These are phyloP conservation scores for Gallinago paraguaiae DNA, from an alignment of 2,113 vertebrate species.

Conservation along the genomic window DNA sequence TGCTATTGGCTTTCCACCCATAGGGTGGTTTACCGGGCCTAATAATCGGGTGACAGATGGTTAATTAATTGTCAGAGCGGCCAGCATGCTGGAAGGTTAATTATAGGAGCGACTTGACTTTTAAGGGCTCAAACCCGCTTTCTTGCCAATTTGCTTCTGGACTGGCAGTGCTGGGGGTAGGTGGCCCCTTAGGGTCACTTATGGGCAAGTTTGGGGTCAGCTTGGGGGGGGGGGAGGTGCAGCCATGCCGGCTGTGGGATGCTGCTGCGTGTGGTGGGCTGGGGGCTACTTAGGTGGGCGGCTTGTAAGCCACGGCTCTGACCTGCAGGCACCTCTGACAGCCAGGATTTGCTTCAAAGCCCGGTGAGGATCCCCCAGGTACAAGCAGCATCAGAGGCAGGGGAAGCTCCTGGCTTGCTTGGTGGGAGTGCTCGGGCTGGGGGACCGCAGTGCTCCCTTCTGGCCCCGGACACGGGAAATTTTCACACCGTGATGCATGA, in stretches of 20 bases:
- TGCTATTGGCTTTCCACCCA: fast-evolving
- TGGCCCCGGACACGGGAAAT: background rate
- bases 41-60: background rate
- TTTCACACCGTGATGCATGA: background rate
- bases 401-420: background rate
- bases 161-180: background rate
- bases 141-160: background rate
- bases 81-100: background rate
- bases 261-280: background rate
- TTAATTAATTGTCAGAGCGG: background rate
- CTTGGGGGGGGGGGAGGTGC: background rate
- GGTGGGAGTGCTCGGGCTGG: fast-evolving
- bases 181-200: background rate
- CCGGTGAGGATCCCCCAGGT: background rate
- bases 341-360: background rate
- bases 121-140: background rate
- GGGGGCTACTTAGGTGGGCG: background rate
- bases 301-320: fast-evolving
- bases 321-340: background rate
- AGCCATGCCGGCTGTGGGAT: background rate
- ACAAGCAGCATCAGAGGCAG: background rate
- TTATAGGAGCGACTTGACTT: background rate
- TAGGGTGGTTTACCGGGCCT: background rate
- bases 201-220: too few species aligned
- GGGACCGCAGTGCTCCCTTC: background rate